Conservation (phyloP, 2,113 vertebrate genomes). For the Podarcis raffonei region DNA sequence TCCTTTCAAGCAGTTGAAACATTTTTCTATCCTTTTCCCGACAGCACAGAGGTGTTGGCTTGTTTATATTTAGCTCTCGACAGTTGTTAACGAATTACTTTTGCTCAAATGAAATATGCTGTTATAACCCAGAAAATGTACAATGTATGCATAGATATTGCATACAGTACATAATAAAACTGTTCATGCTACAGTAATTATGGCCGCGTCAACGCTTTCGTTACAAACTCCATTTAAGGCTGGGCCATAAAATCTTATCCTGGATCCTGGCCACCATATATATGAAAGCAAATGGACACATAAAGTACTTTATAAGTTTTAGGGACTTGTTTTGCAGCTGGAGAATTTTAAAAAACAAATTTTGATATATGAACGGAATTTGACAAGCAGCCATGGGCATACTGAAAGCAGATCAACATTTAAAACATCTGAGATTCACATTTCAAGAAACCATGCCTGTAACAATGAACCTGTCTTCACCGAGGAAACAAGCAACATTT, state of each 20-base stretch:
- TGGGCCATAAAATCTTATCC: constrained; percentile 58
- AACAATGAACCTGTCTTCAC: constrained; percentile 43
- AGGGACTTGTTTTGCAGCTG: constrained; percentile 68
- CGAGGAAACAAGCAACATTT: constrained; percentile 35
- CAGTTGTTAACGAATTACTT: constrained; percentile 69
- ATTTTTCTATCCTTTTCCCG: constrained; percentile 62
- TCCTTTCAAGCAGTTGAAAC: constrained; percentile 69
- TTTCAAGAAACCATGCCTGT: constrained; percentile 29
- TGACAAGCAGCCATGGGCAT: constrained; percentile 51
- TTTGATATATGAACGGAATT: constrained; percentile 55
- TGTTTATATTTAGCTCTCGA: constrained; percentile 57
- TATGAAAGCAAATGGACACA: constrained; percentile 39
- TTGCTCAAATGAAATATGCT: constrained; percentile 64
- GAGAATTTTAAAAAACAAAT: constrained; percentile 46
- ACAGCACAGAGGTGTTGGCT: constrained; percentile 55
- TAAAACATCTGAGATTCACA: constrained; percentile 43
- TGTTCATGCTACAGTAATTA: constrained; percentile 68
- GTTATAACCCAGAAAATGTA: constrained; percentile 45
- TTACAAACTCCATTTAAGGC: constrained; percentile 58
- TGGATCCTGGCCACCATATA: constrained; percentile 55
- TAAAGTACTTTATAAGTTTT: constrained; percentile 65
- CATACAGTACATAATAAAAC: constrained; percentile 66
- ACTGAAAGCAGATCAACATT: constrained; percentile 49
- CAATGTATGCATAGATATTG: constrained; percentile 52
- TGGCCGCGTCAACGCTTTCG: constrained; percentile 65